Base-by-base conservation (phyloP, 2,113 vertebrate genomes). In the Ochotona princeps region DNA sequence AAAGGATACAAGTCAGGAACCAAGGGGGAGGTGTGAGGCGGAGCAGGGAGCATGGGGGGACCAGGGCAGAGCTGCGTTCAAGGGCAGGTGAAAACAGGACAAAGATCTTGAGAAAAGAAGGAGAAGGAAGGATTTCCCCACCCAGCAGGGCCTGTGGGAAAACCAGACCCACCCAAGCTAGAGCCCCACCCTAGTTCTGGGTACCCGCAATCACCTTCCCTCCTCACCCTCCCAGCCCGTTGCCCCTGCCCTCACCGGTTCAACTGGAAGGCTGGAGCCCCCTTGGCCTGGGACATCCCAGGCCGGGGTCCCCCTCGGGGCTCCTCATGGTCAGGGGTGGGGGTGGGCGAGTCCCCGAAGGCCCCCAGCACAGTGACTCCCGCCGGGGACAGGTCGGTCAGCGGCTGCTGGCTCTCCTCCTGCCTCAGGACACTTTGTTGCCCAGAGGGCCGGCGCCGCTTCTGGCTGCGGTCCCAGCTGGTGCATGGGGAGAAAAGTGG, bases 381-480 rank as follows among this genome's bases (percentile, higher is more conserved):
- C 9, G 98, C 98, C 1, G 98, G 98, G 21, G 98, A 98, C 88
- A 98, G 97, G 95, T 98, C 98, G 0, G 98, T 98, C 91, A 98
- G 97, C 0, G 98, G 98, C 97, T 98, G 98, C 87, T 98, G 98
- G 96, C 98, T 98, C 74, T 98, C 98, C 76, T 98, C 98, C 76
- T 98, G 98, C 83, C 97, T 98, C 95, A 98, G 96, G 18, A 97
- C 74, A 1, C 98, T 98, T 89, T 98, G 98, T 95, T 98, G 98
- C 70, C 98, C 98, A 0, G 98, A 98, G 93, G 98, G 98, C 75
- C 97, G 98, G 57, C 98, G 96, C 38, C 98, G 96, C 69, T 98
- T 98, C 98, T 98, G 98, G 61, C 98, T 98, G 23, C 98, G 98
- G 91, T 98, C 98, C 98, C 98, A 98, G 96, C 98, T 98, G 96